Base-by-base conservation (phyloP, 2,797 vertebrate species). In the Ctenochaetus hawaiiensis region DNA sequence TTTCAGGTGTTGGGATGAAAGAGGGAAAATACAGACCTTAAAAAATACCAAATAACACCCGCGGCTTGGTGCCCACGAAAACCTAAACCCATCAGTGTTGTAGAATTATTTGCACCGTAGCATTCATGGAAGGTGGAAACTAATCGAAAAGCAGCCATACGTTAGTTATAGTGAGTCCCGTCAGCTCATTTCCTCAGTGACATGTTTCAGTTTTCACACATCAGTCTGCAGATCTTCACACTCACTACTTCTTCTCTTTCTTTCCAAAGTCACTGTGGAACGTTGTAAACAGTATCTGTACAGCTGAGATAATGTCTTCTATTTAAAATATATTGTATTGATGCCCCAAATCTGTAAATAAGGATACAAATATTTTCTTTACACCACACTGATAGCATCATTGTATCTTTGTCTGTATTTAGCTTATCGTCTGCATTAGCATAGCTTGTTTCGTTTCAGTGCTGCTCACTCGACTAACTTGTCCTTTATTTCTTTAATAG, bases 101-200 rank as follows among this genome's bases (percentile, higher is more conserved):
- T 23, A 23, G 52, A 84, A 77, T 88, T 72, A 82, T 79, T 80
- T 82, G 30, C 54, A 72, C 47, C 44, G 47, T 41, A 49, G 62
- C 47, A 53, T 80, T 81, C 1, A 3, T 44, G 13, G 63, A 78
- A 80, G 64, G 65, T 71, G 66, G 47, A 49, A 78, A 77, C 77
- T 73, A 72, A 86, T 87, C 53, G 45, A 81, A 72, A 89, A 75
- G 84, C 72, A 75, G 67, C 67, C 59, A 67, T 72, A 84, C 47
- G 18, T 75, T 65, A 65, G 74, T 49, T 77, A 64, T 44, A 52
- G 67, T 47, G 37, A 16, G 72, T 70, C 52, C 57, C 23, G 4
- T 82, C 70, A 70, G 72, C 68, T 85, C 61, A 64, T 85, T 89
- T 85, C 80, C 57, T 77, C 45, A 8, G 69, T 56, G 59, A 60